Evolutionary conservation across 1,140 invertebrate species (phyloP).

Genomic region (Copidosoma floridanum): DNA sequence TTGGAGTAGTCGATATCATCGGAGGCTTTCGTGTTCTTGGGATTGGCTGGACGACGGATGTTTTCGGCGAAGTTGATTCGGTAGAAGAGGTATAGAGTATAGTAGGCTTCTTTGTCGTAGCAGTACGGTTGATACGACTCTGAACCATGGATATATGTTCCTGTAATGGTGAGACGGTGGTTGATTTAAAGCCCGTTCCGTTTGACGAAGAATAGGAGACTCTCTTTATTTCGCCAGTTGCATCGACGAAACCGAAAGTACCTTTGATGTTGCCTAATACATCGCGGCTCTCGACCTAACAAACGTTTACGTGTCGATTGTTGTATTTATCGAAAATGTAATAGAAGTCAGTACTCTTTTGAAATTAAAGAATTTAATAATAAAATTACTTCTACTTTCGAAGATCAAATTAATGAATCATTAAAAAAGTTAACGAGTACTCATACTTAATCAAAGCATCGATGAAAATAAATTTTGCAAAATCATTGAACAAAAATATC

Average conservation of each 20-base stretch:
- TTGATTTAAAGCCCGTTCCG: constrained; percentile 59
- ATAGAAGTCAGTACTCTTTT: background rate
- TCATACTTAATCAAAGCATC: background rate
- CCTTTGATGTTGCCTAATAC: constrained; percentile 80
- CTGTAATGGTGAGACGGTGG: constrained; percentile 52
- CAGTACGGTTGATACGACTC: constrained; percentile 48
- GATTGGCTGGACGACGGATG: constrained; percentile 63
- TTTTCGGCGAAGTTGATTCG: constrained; percentile 54
- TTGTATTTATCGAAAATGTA: background rate
- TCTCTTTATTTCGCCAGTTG: constrained; percentile 75
- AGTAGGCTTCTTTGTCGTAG: constrained; percentile 40
- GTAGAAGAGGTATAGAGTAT: constrained; percentile 53
- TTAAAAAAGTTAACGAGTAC: no score
- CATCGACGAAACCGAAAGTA: constrained; percentile 82
- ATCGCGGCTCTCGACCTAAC: constrained; percentile 73
- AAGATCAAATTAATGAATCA: no score
- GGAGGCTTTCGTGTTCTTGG: constrained; percentile 56
- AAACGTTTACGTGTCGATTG: constrained; percentile 29
- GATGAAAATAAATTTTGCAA: no score
- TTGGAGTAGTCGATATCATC: constrained; percentile 35
- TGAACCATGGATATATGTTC: constrained; percentile 57
- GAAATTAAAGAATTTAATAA: background rate
- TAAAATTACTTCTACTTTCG: no score
- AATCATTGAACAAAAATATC: constrained; percentile 3
- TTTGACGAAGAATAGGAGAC: constrained; percentile 75